Conservation (phyloP, 2,888 invertebrate species). For the Arge pagana region DNA sequence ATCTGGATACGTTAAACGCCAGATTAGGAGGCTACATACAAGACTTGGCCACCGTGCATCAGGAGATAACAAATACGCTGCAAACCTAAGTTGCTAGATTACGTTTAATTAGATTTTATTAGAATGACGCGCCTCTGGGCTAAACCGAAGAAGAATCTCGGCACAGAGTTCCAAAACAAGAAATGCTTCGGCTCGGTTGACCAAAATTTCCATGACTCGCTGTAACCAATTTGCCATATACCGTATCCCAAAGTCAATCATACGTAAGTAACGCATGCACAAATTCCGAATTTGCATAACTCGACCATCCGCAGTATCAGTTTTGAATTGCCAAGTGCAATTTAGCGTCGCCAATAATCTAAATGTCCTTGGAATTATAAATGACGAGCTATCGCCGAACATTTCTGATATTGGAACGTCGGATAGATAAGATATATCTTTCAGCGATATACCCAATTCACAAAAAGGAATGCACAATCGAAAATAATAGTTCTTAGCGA, state of each 20-base stretch:
- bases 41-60: conserved; percentile 80
- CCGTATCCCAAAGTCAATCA: no score
- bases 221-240: no score
- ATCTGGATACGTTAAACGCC: conserved; percentile 79
- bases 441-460: neutral
- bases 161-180: no score
- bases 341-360: no score
- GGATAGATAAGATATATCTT: neutral
- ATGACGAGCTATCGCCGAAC: neutral
- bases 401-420: neutral
- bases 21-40: conserved; percentile 82
- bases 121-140: neutral
- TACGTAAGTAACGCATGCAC: no score
- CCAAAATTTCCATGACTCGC: no score
- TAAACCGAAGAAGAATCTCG: no score
- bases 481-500: neutral
- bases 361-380: no score
- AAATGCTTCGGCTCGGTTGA: no score
- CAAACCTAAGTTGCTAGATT: conserved; percentile 68
- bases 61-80: conserved; percentile 80
- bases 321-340: no score
- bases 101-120: neutral
- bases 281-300: no score
- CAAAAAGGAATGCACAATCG: neutral
- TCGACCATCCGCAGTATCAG: no score